Evolutionary conservation across 2,888 invertebrate species (phyloP), one percentile per base, ranked within the genome.

Genomic region (Pediacus dermestoides): DNA sequence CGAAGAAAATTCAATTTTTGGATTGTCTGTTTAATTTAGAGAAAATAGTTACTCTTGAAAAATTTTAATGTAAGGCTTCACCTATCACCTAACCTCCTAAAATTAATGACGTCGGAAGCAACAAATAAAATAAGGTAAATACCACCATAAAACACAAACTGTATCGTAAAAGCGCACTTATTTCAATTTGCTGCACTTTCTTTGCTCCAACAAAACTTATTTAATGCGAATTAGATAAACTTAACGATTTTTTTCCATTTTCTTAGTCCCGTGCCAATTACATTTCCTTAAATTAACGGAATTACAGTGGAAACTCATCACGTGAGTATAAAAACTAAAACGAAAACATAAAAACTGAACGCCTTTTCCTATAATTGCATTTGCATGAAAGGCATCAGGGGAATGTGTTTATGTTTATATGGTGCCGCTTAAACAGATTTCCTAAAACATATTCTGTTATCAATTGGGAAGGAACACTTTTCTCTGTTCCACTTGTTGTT

Each of bases 301-400:
- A 40, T 37, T 37, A 30, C 13, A 10, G 30, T 9, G 39, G 22
- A 26, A 28, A 30, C 23, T 16, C 22, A 31, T 26, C 21, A 27
- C 6, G 30, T 26, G 27, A 26, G 30, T 16, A 31, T 30, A 34
- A 41, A 26, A 31, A 22, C 14, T 25, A 26, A 34, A 39, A 39
- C 30, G n/a, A n/a, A n/a, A n/a, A 36, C 18, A 16, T 12, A 12
- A 18, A 18, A 32, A 32, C 18, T 22, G 34, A 41, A 21, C 30
- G 31, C 37, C 42, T 37, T 21, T 42, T 37, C 33, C 22, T 13
- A 27, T 42, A 42, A 42, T 42, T 42, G 42, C 42, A 42, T 42
- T 37, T 37, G 34, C 37, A 42, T 37, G 37, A 22, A 30, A 30
- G 18, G 31, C 32, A 23, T 10, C 13, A 16, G 37, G 37, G 32